These are phyloP conservation scores for Drosophila bifasciata DNA, from an alignment of 1,140 invertebrate genomes.

Conservation along the genomic window DNA sequence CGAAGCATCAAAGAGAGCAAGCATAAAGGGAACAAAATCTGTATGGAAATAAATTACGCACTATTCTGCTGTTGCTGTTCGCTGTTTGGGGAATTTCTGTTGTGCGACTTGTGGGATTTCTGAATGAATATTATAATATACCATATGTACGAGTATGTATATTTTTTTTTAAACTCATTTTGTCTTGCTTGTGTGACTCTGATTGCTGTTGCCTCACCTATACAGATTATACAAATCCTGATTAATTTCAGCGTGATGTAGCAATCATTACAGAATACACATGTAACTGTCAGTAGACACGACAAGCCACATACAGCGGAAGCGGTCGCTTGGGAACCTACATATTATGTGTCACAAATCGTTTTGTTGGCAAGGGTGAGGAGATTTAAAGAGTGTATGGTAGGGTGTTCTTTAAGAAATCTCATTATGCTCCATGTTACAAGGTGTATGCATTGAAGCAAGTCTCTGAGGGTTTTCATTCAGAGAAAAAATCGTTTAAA, in stretches of 20 bases:
- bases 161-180: constrained; percentile 30
- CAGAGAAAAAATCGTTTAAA: too few species aligned
- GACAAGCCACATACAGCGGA: constrained; percentile 1
- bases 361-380: too few species aligned
- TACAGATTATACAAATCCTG: constrained; percentile 20
- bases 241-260: constrained; percentile 30
- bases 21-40: constrained; percentile 44
- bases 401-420: too few species aligned
- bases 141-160: neutral
- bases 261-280: constrained; percentile 34
- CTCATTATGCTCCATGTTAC: too few species aligned
- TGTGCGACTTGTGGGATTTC: constrained; percentile 18
- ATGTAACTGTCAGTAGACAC: constrained; percentile 35
- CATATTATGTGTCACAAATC: too few species aligned
- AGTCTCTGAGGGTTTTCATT: too few species aligned
- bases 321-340: too few species aligned
- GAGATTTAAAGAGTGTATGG: too few species aligned
- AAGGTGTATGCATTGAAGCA: too few species aligned
- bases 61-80: constrained; percentile 15
- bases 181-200: neutral
- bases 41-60: constrained; percentile 65
- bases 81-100: constrained; percentile 19
- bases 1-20: neutral
- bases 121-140: constrained; percentile 28
- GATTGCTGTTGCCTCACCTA: too few species aligned